phyloP scores from a whole-genome alignment of 2,113 vertebrate genomes.

The Lycaon pictus region DNA sequence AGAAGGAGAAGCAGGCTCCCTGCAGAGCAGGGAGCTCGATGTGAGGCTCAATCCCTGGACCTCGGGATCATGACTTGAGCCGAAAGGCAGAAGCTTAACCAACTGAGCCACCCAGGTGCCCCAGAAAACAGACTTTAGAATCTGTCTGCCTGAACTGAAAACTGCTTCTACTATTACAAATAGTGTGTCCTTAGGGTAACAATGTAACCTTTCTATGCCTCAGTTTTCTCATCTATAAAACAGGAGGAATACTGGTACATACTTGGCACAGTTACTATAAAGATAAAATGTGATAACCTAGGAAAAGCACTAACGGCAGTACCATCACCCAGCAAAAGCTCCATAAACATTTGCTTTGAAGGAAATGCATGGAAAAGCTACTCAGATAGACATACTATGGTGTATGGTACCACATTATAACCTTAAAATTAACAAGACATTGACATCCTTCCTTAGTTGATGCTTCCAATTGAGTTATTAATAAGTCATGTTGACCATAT shows the following conservation, averaged over 20 bases:
- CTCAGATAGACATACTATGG: neutral
- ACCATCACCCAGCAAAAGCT: neutral
- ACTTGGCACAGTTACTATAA: neutral
- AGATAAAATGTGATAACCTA: neutral
- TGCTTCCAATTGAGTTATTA: neutral
- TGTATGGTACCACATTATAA: neutral
- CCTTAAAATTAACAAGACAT: neutral
- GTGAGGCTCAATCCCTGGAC: too few relatives aligned
- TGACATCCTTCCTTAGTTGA: neutral
- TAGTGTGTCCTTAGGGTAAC: neutral
- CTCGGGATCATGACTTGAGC: too few relatives aligned
- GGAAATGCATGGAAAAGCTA: neutral
- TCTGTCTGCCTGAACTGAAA: neutral
- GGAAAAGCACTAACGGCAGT: neutral
- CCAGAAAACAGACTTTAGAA: neutral
- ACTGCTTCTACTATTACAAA: neutral
- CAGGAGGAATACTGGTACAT: neutral
- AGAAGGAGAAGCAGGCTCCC: too few relatives aligned
- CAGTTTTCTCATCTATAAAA: slow-evolving; percentile 29
- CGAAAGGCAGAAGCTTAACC: too few relatives aligned
- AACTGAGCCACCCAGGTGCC: too few relatives aligned
- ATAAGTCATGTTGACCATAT: neutral
- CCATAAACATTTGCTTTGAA: neutral
- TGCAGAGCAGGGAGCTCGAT: too few relatives aligned
- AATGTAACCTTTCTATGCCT: slow-evolving; percentile 24